Evolutionary conservation across 2,888 invertebrate species (phyloP).

Genomic region (Cryptocheilus praepositus): DNA sequence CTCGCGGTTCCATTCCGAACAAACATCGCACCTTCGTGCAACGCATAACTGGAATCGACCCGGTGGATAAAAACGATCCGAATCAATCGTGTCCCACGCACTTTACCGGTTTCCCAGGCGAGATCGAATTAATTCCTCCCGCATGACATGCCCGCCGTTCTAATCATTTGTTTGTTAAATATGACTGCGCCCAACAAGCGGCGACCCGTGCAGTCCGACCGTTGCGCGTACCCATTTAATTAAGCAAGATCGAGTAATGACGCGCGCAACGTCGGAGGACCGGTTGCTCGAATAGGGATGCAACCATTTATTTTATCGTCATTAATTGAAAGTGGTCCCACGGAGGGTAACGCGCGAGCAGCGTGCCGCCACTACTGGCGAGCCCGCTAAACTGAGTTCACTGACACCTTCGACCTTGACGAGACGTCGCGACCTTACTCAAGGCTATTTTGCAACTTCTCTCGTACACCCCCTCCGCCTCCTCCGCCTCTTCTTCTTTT

Average conservation of each 20-base stretch:
- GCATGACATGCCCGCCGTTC: too few species aligned
- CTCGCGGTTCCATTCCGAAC: background rate
- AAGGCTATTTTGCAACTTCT: slow-evolving; percentile 52
- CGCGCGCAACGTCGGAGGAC: slow-evolving; percentile 7
- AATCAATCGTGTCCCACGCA: background rate
- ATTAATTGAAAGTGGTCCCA: slow-evolving; percentile 20
- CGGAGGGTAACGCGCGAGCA: slow-evolving; percentile 19
- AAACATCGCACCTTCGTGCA: background rate
- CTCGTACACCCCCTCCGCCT: slow-evolving; percentile 1
- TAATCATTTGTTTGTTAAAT: too few species aligned
- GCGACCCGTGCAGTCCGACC: too few species aligned
- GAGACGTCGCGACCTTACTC: slow-evolving; percentile 49
- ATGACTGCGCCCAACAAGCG: too few species aligned
- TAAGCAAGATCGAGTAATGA: slow-evolving; percentile 14
- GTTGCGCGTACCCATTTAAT: slow-evolving; percentile 3
- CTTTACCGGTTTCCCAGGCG: too few species aligned
- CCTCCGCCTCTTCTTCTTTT: slow-evolving; percentile 8
- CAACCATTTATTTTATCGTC: slow-evolving; percentile 26
- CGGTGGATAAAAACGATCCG: background rate
- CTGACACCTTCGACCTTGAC: slow-evolving; percentile 46
- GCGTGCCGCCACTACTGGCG: slow-evolving; percentile 11
- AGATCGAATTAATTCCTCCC: too few species aligned
- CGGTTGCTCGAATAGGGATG: slow-evolving; percentile 29
- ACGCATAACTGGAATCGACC: background rate
- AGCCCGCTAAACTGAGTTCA: slow-evolving; percentile 33